Evolutionary conservation across 2,888 invertebrate genomes (phyloP).

Genomic region (Xylota segnis): DNA sequence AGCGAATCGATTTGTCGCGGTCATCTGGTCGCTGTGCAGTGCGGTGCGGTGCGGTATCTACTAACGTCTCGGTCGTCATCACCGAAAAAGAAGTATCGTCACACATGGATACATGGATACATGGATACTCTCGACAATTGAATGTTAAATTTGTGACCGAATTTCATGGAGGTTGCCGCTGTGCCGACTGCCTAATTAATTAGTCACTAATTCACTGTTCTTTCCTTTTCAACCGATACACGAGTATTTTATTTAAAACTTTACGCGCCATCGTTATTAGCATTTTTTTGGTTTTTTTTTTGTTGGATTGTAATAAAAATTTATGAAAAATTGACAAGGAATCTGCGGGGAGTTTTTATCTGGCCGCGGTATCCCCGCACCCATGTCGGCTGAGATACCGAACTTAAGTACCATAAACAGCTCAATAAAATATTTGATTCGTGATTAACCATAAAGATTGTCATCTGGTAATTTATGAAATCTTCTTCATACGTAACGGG

Average conservation of each 20-base stretch:
- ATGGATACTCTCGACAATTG: conserved; percentile 51
- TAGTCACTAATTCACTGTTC: conserved; percentile 76
- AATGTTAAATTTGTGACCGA: conserved; percentile 72
- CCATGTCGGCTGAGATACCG: conserved; percentile 31
- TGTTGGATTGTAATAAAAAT: conserved; percentile 58
- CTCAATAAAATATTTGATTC: conserved; percentile 77
- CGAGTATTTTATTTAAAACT: neutral
- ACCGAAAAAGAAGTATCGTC: conserved; percentile 27
- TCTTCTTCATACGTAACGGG: conserved; percentile 32
- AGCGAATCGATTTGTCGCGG: conserved; percentile 68
- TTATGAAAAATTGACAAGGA: conserved; percentile 72
- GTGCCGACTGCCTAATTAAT: conserved; percentile 73
- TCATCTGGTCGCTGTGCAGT: conserved; percentile 59
- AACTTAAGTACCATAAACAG: conserved; percentile 74
- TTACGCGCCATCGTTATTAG: conserved; percentile 66
- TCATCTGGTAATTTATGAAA: conserved; percentile 75
- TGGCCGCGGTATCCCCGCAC: conserved; percentile 12
- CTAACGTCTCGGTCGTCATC: conserved; percentile 45
- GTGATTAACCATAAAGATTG: conserved; percentile 77
- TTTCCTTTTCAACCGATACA: conserved; percentile 17
- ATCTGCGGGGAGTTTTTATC: conserved; percentile 72
- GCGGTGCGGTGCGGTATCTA: conserved; percentile 31
- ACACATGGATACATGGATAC: conserved; percentile 12
- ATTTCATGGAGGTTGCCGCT: conserved; percentile 62
- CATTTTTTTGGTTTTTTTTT: conserved; percentile 25